Evolutionary conservation across 1,140 invertebrate species (phyloP).

Genomic region (Melanaphis sacchari): DNA sequence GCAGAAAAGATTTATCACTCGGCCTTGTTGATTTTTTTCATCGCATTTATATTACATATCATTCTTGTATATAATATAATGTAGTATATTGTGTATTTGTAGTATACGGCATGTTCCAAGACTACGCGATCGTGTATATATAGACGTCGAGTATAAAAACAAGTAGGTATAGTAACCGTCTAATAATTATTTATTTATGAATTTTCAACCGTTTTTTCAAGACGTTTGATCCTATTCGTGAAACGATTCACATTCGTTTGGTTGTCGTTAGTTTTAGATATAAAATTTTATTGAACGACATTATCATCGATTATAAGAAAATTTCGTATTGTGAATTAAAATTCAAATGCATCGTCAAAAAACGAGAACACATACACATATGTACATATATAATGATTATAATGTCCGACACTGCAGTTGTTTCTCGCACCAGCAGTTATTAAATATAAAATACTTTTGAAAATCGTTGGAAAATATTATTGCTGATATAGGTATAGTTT

Average conservation of each 20-base stretch:
- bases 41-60: not conserved
- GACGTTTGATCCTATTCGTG: not conserved
- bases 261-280: not conserved
- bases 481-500: not conserved
- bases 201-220: not conserved
- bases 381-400: not conserved
- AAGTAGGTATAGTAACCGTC: not conserved
- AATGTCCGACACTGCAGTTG: not conserved
- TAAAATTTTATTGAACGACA: not conserved
- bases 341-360: not conserved
- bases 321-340: not conserved
- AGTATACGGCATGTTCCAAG: not conserved
- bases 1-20: not conserved
- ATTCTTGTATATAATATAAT: not conserved
- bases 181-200: not conserved
- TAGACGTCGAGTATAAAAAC: not conserved
- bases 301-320: not conserved
- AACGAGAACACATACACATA: not conserved
- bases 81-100: not conserved
- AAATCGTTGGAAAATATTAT: not conserved
- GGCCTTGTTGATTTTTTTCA: not conserved
- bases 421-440: not conserved
- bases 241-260: not conserved
- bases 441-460: conserved; percentile 2
- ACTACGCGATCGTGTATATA: not conserved